Conservation (phyloP, 2,797 vertebrate genomes). For the Paramormyrops hopkinsi region DNA sequence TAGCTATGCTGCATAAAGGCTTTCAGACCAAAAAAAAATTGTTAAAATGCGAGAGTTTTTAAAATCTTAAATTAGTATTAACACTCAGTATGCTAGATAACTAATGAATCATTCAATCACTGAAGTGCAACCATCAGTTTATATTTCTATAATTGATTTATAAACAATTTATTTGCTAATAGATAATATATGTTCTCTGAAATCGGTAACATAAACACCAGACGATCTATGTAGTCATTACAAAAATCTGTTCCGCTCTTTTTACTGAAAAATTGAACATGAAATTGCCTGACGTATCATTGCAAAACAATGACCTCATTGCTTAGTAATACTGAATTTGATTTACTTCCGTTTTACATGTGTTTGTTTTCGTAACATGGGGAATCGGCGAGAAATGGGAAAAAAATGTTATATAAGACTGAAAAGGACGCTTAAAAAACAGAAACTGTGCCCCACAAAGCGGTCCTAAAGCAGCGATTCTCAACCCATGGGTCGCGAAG, state of each 20-base stretch:
- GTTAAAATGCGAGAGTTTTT: background rate
- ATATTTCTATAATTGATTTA: background rate
- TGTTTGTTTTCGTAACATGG: background rate
- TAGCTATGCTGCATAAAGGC: background rate
- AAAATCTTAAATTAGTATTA: background rate
- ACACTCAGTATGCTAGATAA: background rate
- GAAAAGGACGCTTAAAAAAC: background rate
- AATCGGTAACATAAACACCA: background rate
- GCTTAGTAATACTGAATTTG: background rate
- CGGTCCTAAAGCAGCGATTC: background rate
- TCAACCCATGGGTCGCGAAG: too few species aligned
- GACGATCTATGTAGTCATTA: background rate
- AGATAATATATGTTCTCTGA: background rate
- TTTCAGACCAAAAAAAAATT: background rate
- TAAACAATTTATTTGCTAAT: background rate
- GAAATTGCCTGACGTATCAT: background rate
- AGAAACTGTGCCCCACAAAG: background rate
- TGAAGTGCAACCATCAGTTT: background rate
- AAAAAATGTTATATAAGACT: background rate
- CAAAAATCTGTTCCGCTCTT: background rate
- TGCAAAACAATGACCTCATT: background rate
- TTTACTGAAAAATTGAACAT: background rate
- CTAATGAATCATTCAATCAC: background rate
- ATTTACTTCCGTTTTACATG: background rate
- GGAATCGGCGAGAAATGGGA: background rate